Evolutionary conservation across 2,888 invertebrate genomes (phyloP).

Genomic region (Dione vanillae): DNA sequence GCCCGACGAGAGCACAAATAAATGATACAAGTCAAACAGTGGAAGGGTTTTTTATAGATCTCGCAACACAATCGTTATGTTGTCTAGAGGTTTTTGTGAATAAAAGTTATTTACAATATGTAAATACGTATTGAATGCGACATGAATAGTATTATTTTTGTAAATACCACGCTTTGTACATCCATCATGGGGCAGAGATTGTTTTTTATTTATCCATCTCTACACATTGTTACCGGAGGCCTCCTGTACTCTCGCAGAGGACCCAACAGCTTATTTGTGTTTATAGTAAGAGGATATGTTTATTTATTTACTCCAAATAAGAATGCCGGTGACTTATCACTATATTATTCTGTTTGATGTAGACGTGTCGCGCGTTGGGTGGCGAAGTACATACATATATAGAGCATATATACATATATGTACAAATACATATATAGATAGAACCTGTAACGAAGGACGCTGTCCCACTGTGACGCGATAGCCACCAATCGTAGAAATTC

Average conservation of each 20-base stretch:
- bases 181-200: not conserved
- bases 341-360: too few relatives aligned
- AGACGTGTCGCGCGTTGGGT: too few relatives aligned
- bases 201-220: not conserved
- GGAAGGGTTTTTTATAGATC: slow-evolving; percentile 26
- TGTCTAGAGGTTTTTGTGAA: not conserved
- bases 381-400: too few relatives aligned
- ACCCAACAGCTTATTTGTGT: not conserved
- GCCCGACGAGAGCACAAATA: not conserved
- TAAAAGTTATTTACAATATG: slow-evolving; percentile 14
- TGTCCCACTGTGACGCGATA: too few relatives aligned
- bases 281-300: not conserved
- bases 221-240: not conserved
- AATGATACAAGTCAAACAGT: slow-evolving; percentile 11
- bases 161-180: slow-evolving; percentile 3
- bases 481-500: too few relatives aligned
- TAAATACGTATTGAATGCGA: slow-evolving; percentile 20
- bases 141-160: slow-evolving; percentile 15
- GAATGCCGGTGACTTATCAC: too few relatives aligned
- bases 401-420: too few relatives aligned
- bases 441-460: too few relatives aligned
- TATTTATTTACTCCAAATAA: not conserved
- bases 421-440: too few relatives aligned
- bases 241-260: not conserved
- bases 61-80: slow-evolving; percentile 24